Percentiles rank a stretch among this genome's conserved stretches.
Evolutionary conservation across 2,113 vertebrate species (phyloP).

Genomic region (Antechinus flavipes): DNA sequence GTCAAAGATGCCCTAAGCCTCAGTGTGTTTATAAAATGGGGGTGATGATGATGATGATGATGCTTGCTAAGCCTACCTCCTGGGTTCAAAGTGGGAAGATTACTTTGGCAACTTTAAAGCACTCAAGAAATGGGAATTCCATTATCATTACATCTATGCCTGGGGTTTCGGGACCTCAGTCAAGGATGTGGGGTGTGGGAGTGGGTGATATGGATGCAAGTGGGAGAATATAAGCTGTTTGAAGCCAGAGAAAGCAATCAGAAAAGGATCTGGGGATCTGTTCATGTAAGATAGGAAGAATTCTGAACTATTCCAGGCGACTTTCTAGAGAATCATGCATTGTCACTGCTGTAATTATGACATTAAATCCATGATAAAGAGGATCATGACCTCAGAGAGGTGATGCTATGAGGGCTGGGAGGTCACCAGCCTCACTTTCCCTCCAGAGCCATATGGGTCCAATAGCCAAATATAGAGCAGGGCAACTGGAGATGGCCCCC

Average conservation of each 20-base stretch:
- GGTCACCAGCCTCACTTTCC: too few species aligned
- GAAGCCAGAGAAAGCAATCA: background rate
- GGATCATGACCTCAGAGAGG: too few species aligned
- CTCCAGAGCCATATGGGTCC: too few species aligned
- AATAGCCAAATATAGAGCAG: too few species aligned
- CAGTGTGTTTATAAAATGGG: background rate
- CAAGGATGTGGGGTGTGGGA: too few species aligned
- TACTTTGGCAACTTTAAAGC: background rate
- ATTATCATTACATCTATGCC: background rate
- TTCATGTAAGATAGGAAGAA: background rate
- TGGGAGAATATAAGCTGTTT: background rate
- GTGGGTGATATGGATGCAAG: too few species aligned
- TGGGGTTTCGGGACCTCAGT: background rate
- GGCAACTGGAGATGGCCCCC: too few species aligned
- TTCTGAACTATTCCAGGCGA: background rate
- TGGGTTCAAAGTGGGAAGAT: background rate
- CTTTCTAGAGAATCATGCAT: too few species aligned
- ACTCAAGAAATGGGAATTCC: background rate
- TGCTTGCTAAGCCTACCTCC: background rate
- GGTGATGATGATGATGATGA: background rate
- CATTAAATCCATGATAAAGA: background rate
- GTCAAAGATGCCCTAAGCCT: background rate
- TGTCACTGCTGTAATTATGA: background rate
- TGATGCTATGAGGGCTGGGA: too few species aligned
- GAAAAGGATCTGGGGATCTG: background rate